Evolutionary conservation across 2,888 invertebrate genomes (phyloP).

Genomic region (Lamellibrachia columna): DNA sequence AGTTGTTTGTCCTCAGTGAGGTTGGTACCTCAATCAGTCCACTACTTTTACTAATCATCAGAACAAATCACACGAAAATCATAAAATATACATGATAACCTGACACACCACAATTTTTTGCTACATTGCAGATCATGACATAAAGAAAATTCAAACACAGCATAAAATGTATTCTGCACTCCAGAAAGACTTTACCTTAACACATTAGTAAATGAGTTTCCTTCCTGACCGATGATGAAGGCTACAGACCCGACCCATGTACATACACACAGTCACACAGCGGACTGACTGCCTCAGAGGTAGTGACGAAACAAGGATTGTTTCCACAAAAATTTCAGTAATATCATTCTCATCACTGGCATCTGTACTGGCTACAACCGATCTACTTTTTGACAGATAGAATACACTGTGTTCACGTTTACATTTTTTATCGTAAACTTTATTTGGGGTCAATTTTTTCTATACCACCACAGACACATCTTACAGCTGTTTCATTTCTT

Average conservation of each 20-base stretch:
- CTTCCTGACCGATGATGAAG: too few relatives aligned
- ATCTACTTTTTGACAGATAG: too few relatives aligned
- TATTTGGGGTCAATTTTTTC: too few relatives aligned
- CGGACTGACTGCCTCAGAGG: background rate
- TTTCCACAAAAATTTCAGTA: slow-evolving; percentile 10
- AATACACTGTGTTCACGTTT: too few relatives aligned
- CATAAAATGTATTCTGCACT: background rate
- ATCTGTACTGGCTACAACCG: background rate
- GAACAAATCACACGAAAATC: background rate
- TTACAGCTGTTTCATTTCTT: too few relatives aligned
- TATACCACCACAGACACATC: too few relatives aligned
- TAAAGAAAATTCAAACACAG: background rate
- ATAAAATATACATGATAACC: background rate
- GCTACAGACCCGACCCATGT: too few relatives aligned
- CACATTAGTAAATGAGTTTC: too few relatives aligned
- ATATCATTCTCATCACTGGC: background rate
- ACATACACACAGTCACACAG: background rate
- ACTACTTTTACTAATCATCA: slow-evolving; percentile 7
- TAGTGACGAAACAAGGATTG: slow-evolving; percentile 6
- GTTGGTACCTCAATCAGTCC: background rate
- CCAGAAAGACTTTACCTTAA: too few relatives aligned
- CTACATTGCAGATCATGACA: background rate
- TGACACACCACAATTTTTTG: background rate
- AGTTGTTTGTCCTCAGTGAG: background rate
- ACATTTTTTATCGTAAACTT: too few relatives aligned